phyloP scores from a whole-genome alignment of 2,797 vertebrate species.

The Danio aesculapii region DNA sequence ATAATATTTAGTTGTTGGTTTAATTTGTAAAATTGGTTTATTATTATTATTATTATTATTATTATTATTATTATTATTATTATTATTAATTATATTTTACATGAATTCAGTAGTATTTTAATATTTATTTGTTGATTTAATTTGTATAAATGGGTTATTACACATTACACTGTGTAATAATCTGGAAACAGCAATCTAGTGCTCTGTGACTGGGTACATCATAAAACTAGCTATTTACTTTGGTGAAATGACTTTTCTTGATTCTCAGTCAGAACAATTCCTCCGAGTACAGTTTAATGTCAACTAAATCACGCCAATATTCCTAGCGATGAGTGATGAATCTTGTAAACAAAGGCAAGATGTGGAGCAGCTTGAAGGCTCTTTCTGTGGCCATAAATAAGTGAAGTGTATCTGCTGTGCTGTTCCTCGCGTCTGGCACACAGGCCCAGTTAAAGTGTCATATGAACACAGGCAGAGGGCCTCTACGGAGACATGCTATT shows the following conservation, averaged over 20 bases:
- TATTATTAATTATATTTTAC: no score
- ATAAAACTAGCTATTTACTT: neutral
- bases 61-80: no score
- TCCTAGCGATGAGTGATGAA: conserved; percentile 25
- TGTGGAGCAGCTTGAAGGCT: conserved; percentile 19
- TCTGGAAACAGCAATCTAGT: neutral
- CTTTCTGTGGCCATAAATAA: conserved; percentile 49
- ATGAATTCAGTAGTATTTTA: no score
- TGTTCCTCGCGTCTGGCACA: conserved; percentile 42
- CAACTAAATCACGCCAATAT: conserved; percentile 33
- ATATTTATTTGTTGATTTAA: no score
- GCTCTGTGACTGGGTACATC: neutral
- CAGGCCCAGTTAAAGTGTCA: conserved; percentile 45
- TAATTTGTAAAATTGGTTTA: no score
- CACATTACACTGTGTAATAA: neutral
- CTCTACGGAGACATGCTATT: conserved; percentile 36
- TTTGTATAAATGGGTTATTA: no score
- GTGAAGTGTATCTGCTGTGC: conserved; percentile 30
- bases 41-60: no score
- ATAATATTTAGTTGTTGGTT: no score
- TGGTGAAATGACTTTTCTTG: conserved; percentile 6
- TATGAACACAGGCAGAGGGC: conserved; percentile 31
- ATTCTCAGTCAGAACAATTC: neutral
- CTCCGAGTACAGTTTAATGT: neutral
- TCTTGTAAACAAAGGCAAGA: conserved; percentile 46